A percentile compares a stretch with the other conserved stretches of the same genome.
Conservation (phyloP, 2,113 vertebrate species). For the Prinia subflava region DNA sequence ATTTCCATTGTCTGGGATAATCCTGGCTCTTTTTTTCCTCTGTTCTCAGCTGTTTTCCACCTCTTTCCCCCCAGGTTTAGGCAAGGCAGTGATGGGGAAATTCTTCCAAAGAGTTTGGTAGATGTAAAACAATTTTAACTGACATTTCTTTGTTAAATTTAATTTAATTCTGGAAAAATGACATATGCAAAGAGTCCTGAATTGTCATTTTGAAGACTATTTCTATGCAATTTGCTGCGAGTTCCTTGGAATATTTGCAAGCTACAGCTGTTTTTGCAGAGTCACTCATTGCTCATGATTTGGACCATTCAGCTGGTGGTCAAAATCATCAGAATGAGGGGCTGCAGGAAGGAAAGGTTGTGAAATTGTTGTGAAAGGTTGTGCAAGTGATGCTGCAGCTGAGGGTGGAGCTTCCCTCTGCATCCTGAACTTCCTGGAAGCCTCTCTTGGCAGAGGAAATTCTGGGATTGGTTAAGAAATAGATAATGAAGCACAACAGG, state of each 20-base stretch:
- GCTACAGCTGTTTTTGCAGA: not conserved
- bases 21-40: rapidly evolving
- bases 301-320: not conserved
- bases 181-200: not conserved
- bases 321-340: not conserved
- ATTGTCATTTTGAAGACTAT: not conserved
- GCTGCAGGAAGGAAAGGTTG: not conserved
- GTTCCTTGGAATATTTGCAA: not conserved
- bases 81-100: not conserved
- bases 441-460: not conserved
- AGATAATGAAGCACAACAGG: not conserved
- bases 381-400: not conserved
- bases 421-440: not conserved
- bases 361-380: not conserved
- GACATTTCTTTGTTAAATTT: not conserved
- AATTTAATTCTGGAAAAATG: not conserved
- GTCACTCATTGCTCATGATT: not conserved
- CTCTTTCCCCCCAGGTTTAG: not conserved
- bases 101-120: not conserved
- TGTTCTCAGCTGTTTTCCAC: not conserved
- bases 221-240: not conserved
- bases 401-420: not conserved
- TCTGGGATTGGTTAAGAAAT: not conserved
- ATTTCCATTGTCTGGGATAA: rapidly evolving
- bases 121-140: not conserved